A percentile compares a stretch with the other conserved stretches of the same genome.
These are phyloP conservation scores for Scarus forsteni DNA, from an alignment of 2,797 vertebrate species.

Conservation along the genomic window DNA sequence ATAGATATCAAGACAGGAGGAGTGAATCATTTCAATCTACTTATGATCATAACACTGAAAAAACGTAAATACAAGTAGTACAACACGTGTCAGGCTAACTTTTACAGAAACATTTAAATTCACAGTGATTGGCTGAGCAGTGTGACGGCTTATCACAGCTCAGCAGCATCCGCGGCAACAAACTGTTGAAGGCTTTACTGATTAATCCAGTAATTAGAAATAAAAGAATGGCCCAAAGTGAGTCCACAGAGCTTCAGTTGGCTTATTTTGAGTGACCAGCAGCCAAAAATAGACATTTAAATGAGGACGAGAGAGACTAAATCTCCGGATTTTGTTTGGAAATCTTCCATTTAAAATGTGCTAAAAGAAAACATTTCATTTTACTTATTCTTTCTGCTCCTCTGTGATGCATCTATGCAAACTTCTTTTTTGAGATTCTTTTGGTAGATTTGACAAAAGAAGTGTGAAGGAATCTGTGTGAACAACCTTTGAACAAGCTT, in stretches of 20 bases:
- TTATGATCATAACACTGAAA: constrained; percentile 29
- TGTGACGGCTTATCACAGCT: constrained; percentile 7
- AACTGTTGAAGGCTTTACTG: not conserved
- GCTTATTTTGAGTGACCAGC: constrained; percentile 16
- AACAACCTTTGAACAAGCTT: not conserved
- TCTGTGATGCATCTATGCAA: not conserved
- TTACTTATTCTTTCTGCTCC: not conserved
- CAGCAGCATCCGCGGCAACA: constrained; percentile 13
- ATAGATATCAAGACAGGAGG: not conserved
- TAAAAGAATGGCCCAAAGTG: not conserved
- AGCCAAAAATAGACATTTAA: not conserved
- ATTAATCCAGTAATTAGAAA: constrained; percentile 12
- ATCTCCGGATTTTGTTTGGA: not conserved
- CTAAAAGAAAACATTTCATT: not conserved
- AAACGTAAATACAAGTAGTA: not conserved
- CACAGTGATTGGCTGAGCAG: not conserved
- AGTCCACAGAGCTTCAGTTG: not conserved
- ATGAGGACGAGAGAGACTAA: not conserved
- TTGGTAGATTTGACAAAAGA: not conserved
- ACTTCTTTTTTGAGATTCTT: no score
- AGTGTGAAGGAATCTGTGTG: not conserved
- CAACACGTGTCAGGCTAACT: not conserved
- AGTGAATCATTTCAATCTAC: constrained; percentile 4
- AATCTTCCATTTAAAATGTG: not conserved
- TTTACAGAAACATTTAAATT: constrained; percentile 16